These are phyloP conservation scores for Dolichotis patagonum DNA, from an alignment of 2,113 vertebrate genomes.

Conservation along the genomic window DNA sequence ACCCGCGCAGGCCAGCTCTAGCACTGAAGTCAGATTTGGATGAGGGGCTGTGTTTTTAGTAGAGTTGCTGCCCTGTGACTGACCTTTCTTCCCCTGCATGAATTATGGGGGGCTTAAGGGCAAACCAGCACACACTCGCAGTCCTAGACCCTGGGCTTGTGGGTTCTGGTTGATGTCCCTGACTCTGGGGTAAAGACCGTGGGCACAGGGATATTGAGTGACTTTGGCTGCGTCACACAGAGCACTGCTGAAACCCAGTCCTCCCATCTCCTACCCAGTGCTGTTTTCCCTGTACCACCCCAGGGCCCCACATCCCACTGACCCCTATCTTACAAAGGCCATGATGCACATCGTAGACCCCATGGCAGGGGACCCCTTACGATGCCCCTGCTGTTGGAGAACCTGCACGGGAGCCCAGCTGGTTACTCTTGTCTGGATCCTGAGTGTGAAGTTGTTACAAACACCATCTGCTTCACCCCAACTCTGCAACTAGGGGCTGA, in stretches of 20 bases:
- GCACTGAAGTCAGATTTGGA: conserved; percentile 76
- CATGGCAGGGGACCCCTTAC: accelerated
- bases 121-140: background rate
- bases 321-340: background rate
- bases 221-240: background rate
- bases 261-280: background rate
- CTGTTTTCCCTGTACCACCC: background rate
- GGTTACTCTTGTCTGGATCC: background rate
- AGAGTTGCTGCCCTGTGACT: background rate
- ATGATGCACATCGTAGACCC: background rate
- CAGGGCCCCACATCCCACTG: accelerated
- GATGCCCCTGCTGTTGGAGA: background rate
- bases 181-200: background rate
- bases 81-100: background rate
- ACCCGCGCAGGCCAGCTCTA: conserved; percentile 53
- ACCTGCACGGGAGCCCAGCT: background rate
- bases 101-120: background rate
- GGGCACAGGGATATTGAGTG: background rate
- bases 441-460: background rate
- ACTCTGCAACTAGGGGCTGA: background rate
- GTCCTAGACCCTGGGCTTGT: background rate
- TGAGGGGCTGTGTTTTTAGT: conserved; percentile 20
- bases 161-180: background rate
- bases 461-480: background rate
- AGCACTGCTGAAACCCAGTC: background rate